A percentile compares a stretch with the other conserved stretches of the same genome.
phyloP scores from a whole-genome alignment of 64 coral and sea anemone genomes.

The Pachyseris speciosa region DNA sequence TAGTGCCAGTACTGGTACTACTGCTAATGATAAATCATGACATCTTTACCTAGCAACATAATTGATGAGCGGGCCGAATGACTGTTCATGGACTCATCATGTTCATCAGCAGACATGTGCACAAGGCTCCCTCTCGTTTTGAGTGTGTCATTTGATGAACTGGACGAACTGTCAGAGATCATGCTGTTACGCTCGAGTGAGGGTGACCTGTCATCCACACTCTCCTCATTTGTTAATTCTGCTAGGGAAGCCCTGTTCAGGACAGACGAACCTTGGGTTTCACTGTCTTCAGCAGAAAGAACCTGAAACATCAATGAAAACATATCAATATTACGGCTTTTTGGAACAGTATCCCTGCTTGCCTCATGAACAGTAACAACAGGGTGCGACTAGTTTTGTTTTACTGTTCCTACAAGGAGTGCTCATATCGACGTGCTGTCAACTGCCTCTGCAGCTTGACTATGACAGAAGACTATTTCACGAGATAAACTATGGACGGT shows the following conservation, averaged over 20 bases:
- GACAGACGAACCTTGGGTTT: slow-evolving; percentile 18
- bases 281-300: slow-evolving; percentile 43
- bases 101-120: slow-evolving; percentile 49
- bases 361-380: background rate
- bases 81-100: slow-evolving; percentile 21
- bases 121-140: slow-evolving; percentile 40
- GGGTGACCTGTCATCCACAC: slow-evolving; percentile 65
- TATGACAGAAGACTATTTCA: too few relatives aligned
- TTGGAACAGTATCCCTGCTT: background rate
- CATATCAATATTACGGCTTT: background rate
- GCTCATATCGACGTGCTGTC: too few relatives aligned
- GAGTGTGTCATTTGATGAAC: slow-evolving; percentile 69
- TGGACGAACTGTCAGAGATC: slow-evolving; percentile 49
- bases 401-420: too few relatives aligned
- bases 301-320: background rate
- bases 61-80: slow-evolving; percentile 47
- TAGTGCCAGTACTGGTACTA: too few relatives aligned
- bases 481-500: too few relatives aligned
- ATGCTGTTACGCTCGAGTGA: slow-evolving; percentile 22
- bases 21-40: too few relatives aligned
- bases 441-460: too few relatives aligned
- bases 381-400: too few relatives aligned
- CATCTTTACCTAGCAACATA: slow-evolving; percentile 45
- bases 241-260: slow-evolving; percentile 41
- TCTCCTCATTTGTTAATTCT: slow-evolving; percentile 69